A percentile compares a stretch with the other conserved stretches of the same genome.
Evolutionary conservation across 2,888 invertebrate genomes (phyloP).

Genomic region (Metallyticus violacea): DNA sequence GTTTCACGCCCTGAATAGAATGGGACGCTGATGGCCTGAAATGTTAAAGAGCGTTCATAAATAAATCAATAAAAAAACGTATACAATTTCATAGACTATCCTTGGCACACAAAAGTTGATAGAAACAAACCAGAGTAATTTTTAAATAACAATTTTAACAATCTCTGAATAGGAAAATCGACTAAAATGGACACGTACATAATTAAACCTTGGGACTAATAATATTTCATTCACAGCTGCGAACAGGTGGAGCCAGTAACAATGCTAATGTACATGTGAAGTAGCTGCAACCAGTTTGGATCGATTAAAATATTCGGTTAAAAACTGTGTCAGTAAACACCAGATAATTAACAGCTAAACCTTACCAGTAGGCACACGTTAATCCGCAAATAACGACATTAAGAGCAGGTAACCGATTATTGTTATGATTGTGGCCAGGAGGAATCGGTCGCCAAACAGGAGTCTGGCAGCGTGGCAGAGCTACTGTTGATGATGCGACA

Average conservation of each 20-base stretch:
- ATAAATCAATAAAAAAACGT: too few species aligned
- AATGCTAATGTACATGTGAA: background rate
- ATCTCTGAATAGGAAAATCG: too few species aligned
- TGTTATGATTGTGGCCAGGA: background rate
- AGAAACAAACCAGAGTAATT: too few species aligned
- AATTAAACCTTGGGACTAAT: too few species aligned
- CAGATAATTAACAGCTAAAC: background rate
- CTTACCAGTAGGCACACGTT: background rate
- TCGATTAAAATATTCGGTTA: background rate
- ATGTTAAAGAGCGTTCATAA: too few species aligned
- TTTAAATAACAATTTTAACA: too few species aligned
- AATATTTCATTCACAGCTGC: too few species aligned
- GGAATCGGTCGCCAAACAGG: background rate
- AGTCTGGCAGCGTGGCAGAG: slow-evolving; percentile 9
- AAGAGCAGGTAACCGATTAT: background rate
- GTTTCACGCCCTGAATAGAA: too few species aligned
- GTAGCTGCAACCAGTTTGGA: background rate
- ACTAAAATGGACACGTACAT: too few species aligned
- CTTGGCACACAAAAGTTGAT: too few species aligned
- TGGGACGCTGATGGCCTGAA: too few species aligned
- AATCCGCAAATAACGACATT: background rate
- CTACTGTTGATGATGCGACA: background rate
- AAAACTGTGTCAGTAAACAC: background rate
- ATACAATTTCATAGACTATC: too few species aligned
- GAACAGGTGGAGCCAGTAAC: background rate